A percentile compares a stretch with the other conserved stretches of the same genome.
Conservation (phyloP, 2,888 invertebrate species). For the Adelognathus sp. region DNA sequence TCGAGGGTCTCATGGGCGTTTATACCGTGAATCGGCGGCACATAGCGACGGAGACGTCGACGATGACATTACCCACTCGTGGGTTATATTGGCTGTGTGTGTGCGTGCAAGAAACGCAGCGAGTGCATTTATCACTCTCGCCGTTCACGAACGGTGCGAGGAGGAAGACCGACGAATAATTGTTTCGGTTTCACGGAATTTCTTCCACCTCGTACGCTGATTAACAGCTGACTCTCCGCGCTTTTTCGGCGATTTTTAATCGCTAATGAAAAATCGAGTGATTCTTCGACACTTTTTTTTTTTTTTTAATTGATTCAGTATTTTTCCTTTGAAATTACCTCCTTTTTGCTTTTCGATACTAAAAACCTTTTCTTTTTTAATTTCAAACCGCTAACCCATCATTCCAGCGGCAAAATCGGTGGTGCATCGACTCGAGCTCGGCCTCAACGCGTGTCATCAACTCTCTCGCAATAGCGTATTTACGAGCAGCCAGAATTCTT, state of each 20-base stretch:
- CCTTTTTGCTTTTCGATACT: no score
- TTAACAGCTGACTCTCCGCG: conserved; percentile 16
- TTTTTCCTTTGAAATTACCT: no score
- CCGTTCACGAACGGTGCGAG: background rate
- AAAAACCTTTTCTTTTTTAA: no score
- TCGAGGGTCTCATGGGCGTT: conserved; percentile 11
- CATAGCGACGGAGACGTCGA: background rate
- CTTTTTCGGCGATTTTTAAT: background rate
- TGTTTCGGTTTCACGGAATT: conserved; percentile 7
- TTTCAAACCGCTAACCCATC: conserved; percentile 31
- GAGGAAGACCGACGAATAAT: background rate
- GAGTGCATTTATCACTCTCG: background rate
- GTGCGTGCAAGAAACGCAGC: background rate
- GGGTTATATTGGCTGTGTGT: no score
- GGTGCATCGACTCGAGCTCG: background rate
- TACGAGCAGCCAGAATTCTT: conserved; percentile 38
- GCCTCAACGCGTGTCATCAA: conserved; percentile 48
- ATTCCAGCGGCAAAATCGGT: conserved; percentile 7
- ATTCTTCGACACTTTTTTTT: no score
- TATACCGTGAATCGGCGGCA: background rate
- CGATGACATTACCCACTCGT: background rate
- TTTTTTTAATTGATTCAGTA: no score
- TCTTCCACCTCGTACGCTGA: background rate
- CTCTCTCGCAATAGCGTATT: conserved; percentile 57
- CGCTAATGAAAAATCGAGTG: no score